These are phyloP conservation scores for Orgyia antiqua DNA, from an alignment of 2,888 invertebrate genomes.

Conservation along the genomic window DNA sequence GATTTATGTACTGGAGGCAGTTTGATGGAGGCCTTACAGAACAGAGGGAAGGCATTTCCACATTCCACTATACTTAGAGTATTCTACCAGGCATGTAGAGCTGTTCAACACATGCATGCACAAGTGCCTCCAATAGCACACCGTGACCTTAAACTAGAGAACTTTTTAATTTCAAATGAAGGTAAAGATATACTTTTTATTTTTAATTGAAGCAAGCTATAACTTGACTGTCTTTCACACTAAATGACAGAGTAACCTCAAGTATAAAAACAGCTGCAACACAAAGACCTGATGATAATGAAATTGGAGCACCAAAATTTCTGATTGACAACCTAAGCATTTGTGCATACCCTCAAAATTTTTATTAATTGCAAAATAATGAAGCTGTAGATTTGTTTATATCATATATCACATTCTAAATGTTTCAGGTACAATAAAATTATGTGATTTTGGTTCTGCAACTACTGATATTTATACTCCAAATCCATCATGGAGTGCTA, in stretches of 20 bases:
- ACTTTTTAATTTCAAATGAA: slow-evolving; percentile 91
- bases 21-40: slow-evolving; percentile 81
- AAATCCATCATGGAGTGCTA: slow-evolving; percentile 94
- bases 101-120: slow-evolving; percentile 95
- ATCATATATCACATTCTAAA: not conserved
- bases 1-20: slow-evolving; percentile 94
- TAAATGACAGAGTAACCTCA: no score
- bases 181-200: slow-evolving; percentile 72
- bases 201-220: no score
- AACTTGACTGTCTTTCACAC: no score
- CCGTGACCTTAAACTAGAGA: slow-evolving; percentile 97
- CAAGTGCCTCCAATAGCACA: slow-evolving; percentile 95
- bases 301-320: no score
- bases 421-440: slow-evolving; percentile 82
- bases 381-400: no score
- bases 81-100: slow-evolving; percentile 93
- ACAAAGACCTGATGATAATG: no score
- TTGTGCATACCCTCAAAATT: no score
- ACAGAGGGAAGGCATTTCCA: slow-evolving; percentile 79
- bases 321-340: no score
- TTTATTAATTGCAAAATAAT: no score
- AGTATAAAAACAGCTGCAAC: no score
- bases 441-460: slow-evolving; percentile 98
- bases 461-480: slow-evolving; percentile 90
- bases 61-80: slow-evolving; percentile 86